phyloP scores from a whole-genome alignment of 2,797 vertebrate genomes.

The Spizella passerina region DNA sequence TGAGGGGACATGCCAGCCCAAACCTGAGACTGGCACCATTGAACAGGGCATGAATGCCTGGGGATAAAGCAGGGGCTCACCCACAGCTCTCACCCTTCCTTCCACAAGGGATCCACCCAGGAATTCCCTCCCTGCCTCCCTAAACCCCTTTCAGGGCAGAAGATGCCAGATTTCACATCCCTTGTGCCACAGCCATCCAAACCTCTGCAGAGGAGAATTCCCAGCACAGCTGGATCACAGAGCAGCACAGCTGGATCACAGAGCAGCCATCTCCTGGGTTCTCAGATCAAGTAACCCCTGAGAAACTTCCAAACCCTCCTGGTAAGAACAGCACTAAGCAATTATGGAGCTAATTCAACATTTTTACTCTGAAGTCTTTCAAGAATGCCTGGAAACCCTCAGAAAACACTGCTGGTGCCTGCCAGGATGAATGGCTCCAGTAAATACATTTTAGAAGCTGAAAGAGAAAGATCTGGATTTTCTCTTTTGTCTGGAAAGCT shows the following conservation, averaged over 20 bases:
- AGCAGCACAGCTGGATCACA: not conserved
- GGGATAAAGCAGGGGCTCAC: fast-evolving
- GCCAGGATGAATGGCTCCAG: not conserved
- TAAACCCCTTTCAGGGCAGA: fast-evolving
- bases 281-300: not conserved
- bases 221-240: not conserved
- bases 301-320: not conserved
- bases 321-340: not conserved
- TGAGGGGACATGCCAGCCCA: too few relatives aligned
- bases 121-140: not conserved
- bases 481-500: not conserved
- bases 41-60: fast-evolving
- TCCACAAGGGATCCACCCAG: fast-evolving
- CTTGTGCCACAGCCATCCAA: not conserved
- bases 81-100: fast-evolving
- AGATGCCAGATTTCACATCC: not conserved
- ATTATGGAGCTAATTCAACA: not conserved
- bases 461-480: not conserved
- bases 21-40: fast-evolving
- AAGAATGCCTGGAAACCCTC: not conserved
- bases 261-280: not conserved
- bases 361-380: not conserved
- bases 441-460: not conserved
- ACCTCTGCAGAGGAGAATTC: not conserved
- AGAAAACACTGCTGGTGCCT: not conserved